These are phyloP conservation scores for Tapera naevia DNA, from an alignment of 2,797 vertebrate species.

Conservation along the genomic window DNA sequence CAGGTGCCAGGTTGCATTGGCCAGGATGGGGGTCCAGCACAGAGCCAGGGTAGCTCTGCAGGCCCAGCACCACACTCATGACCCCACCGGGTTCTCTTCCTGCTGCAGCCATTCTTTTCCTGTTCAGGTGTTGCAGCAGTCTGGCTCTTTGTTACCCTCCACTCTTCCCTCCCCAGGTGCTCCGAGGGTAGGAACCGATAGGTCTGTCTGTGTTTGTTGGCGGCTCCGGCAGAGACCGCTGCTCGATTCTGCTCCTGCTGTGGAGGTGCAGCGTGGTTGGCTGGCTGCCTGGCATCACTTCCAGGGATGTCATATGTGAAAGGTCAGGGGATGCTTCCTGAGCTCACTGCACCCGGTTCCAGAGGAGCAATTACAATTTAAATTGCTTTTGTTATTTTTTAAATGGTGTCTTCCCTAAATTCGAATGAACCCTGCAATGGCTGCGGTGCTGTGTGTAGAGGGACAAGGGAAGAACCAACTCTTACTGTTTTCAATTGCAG, in stretches of 20 bases:
- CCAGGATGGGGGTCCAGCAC: neutral
- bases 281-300: neutral
- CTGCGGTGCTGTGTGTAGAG: neutral
- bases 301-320: neutral
- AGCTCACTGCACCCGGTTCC: neutral
- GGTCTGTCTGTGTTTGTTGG: neutral
- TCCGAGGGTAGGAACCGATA: neutral
- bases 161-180: constrained; percentile 2
- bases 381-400: neutral
- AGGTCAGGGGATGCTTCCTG: constrained; percentile 33
- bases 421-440: neutral
- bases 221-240: neutral
- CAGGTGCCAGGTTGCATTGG: accelerated
- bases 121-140: constrained; percentile 50
- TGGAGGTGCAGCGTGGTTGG: neutral
- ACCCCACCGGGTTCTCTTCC: constrained; percentile 63
- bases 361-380: neutral
- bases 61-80: neutral
- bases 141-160: constrained; percentile 60
- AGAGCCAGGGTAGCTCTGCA: constrained; percentile 44
- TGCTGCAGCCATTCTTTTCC: constrained; percentile 58
- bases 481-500: neutral
- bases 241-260: neutral
- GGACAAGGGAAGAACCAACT: neutral
- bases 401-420: neutral